phyloP scores from a whole-genome alignment of 2,888 invertebrate species.

The Cryptosula pallasiana region DNA sequence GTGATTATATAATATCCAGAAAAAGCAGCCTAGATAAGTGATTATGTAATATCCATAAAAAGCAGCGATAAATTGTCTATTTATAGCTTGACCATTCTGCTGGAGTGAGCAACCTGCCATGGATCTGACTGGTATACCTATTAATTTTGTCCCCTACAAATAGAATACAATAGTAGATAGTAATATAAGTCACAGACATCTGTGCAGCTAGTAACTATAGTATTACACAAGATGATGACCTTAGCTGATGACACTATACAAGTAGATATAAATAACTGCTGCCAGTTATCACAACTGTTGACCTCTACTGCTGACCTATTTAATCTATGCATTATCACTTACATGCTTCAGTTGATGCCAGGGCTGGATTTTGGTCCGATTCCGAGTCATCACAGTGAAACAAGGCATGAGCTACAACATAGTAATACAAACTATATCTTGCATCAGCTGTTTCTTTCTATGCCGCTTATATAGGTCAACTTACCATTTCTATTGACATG shows the following conservation, averaged over 20 bases:
- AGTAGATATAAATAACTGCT: too few relatives aligned
- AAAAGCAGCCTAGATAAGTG: too few relatives aligned
- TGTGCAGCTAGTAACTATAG: background rate
- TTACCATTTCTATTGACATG: background rate
- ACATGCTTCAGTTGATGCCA: background rate
- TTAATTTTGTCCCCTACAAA: background rate
- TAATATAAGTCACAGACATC: background rate
- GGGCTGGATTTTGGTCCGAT: slow-evolving; percentile 1
- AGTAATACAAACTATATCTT: background rate
- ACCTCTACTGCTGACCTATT: background rate
- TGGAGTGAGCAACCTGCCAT: background rate
- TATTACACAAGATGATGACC: too few relatives aligned
- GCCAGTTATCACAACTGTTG: too few relatives aligned
- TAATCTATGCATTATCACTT: background rate
- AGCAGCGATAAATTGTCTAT: too few relatives aligned
- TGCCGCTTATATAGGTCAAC: too few relatives aligned
- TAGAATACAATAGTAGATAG: background rate
- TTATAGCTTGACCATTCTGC: background rate
- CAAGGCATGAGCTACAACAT: slow-evolving; percentile 9
- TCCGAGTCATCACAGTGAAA: background rate
- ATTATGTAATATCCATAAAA: too few relatives aligned
- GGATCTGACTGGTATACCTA: background rate
- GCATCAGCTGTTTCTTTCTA: background rate
- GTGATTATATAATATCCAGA: too few relatives aligned
- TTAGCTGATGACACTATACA: too few relatives aligned